These are phyloP conservation scores for Raphicerus campestris DNA, from an alignment of 2,113 vertebrate species.

Conservation along the genomic window DNA sequence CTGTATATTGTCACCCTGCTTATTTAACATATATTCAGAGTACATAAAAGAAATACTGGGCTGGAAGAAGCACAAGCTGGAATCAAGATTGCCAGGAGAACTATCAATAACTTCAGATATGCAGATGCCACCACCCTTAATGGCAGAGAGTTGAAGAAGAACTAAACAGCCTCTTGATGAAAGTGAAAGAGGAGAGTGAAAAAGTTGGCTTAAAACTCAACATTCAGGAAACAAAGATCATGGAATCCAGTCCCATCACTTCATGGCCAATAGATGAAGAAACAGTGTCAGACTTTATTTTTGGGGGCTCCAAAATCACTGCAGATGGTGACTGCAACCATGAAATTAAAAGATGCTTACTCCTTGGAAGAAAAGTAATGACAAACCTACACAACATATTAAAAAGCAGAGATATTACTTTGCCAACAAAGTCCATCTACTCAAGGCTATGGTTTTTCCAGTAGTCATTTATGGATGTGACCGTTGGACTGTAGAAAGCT, in stretches of 20 bases:
- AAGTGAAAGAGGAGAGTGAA: not conserved
- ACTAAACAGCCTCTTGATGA: not conserved
- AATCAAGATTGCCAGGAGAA: not conserved
- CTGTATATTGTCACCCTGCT: not conserved
- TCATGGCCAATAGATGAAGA: not conserved
- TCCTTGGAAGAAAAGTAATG: not conserved
- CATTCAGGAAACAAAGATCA: not conserved
- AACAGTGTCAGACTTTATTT: not conserved
- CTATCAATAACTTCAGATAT: not conserved
- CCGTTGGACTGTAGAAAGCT: not conserved
- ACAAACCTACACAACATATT: not conserved
- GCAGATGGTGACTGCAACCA: not conserved
- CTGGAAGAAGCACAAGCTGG: not conserved
- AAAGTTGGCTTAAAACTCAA: not conserved
- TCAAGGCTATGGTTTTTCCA: not conserved
- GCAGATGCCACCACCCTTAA: not conserved
- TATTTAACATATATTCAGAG: not conserved
- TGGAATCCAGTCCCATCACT: not conserved
- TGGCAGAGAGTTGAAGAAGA: not conserved
- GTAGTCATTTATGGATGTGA: not conserved
- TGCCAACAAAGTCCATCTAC: not conserved
- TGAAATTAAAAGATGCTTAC: not conserved
- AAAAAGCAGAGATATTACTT: not conserved
- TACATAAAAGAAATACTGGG: not conserved
- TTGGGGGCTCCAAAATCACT: rapidly evolving